Conservation (phyloP, 2,888 invertebrate genomes). For the Coelogynopora nodosa region DNA sequence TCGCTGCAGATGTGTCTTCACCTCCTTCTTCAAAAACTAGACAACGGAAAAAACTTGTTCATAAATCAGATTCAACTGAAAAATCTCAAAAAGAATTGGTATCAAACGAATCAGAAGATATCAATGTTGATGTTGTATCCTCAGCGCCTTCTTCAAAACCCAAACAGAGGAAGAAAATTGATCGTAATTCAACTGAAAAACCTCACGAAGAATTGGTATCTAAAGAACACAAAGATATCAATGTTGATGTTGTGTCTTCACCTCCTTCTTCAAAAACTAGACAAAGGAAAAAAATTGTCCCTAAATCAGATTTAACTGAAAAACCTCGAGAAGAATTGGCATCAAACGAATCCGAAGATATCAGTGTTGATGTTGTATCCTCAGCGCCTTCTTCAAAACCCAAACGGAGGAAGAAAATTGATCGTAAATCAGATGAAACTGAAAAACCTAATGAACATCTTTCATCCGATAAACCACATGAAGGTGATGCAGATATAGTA, state of each 20-base stretch:
- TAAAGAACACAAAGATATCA: not conserved
- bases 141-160: not conserved
- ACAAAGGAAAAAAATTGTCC: not conserved
- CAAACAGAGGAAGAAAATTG: not conserved
- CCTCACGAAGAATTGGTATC: not conserved
- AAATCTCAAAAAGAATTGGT: not conserved
- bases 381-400: not conserved
- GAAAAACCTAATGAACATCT: not conserved
- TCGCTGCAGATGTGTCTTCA: not conserved
- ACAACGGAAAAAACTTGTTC: not conserved
- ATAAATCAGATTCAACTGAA: not conserved
- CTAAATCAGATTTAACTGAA: not conserved
- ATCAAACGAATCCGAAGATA: not conserved
- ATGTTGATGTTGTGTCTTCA: not conserved
- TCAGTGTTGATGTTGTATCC: not conserved
- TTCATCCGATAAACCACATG: no score
- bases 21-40: not conserved
- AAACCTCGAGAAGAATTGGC: not conserved
- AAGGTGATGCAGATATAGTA: no score
- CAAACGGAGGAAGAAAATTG: not conserved
- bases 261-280: conserved; percentile 1
- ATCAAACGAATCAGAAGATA: not conserved
- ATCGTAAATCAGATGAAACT: not conserved
- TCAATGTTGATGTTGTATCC: not conserved
- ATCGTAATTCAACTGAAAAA: not conserved